phyloP scores from a whole-genome alignment of 2,113 vertebrate genomes.

The Daboia siamensis region DNA sequence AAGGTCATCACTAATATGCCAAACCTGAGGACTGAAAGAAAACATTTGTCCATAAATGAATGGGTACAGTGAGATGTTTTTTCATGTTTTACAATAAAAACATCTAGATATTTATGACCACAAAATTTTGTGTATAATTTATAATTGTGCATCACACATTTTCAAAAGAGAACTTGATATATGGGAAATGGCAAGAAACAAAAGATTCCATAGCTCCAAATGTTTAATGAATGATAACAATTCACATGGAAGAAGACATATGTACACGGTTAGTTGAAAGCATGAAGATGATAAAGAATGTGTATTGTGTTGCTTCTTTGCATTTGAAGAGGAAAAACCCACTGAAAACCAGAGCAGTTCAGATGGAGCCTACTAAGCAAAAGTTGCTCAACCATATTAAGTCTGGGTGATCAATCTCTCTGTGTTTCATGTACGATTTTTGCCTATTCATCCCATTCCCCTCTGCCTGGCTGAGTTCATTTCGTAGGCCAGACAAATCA shows the following conservation, averaged over 20 bases:
- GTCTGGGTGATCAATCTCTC: neutral
- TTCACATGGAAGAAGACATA: neutral
- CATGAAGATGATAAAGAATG: neutral
- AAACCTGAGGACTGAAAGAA: neutral
- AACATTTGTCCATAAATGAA: neutral
- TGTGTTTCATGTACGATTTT: neutral
- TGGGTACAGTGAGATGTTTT: neutral
- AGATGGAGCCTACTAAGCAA: rapidly evolving
- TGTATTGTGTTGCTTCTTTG: neutral
- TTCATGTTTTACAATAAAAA: neutral
- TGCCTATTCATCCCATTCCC: neutral
- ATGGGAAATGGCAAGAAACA: neutral
- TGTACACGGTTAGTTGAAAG: neutral
- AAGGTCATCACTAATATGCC: neutral
- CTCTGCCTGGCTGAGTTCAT: neutral
- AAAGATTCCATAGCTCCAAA: neutral
- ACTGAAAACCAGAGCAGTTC: neutral
- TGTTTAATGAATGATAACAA: neutral
- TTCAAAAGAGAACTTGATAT: neutral
- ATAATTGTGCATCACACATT: too few species aligned
- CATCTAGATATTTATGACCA: too few species aligned
- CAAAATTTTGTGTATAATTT: too few species aligned
- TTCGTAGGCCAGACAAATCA: neutral
- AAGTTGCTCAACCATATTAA: neutral
- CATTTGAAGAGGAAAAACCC: neutral